A percentile compares a stretch with the other conserved stretches of the same genome.
Conservation (phyloP, 2,113 vertebrate species). For the Chitala chitala region DNA sequence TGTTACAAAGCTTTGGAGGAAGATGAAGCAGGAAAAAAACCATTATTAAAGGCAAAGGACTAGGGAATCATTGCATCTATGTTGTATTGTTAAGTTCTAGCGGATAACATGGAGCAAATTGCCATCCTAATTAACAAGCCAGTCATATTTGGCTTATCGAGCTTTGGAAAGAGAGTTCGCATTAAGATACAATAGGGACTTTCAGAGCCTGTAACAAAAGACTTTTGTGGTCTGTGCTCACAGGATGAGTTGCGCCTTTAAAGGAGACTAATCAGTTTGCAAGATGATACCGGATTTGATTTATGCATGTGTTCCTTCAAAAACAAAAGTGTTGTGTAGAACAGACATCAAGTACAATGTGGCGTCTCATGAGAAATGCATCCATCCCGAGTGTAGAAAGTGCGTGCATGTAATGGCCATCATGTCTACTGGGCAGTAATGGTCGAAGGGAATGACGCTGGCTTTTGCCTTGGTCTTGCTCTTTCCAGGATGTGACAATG, state of each 20-base stretch:
- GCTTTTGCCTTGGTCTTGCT: background rate
- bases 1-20: conserved; percentile 4
- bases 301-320: background rate
- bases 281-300: conserved; percentile 9
- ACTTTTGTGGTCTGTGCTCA: conserved; percentile 16
- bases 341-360: background rate
- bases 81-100: background rate
- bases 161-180: background rate
- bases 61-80: background rate
- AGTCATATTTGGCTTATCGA: conserved; percentile 1
- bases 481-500: conserved; percentile 82
- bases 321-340: background rate
- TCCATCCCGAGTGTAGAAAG: background rate
- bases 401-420: background rate
- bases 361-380: background rate
- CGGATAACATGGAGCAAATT: background rate
- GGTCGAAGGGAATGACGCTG: background rate
- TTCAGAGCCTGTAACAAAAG: conserved; percentile 14
- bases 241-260: conserved; percentile 19
- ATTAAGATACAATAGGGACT: conserved; percentile 16
- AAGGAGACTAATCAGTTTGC: conserved; percentile 12
- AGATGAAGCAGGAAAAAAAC: background rate
- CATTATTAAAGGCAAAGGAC: background rate
- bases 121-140: conserved; percentile 15
- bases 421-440: no score